phyloP scores from a whole-genome alignment of 2,888 invertebrate species.

The Ernsta delagoae region DNA sequence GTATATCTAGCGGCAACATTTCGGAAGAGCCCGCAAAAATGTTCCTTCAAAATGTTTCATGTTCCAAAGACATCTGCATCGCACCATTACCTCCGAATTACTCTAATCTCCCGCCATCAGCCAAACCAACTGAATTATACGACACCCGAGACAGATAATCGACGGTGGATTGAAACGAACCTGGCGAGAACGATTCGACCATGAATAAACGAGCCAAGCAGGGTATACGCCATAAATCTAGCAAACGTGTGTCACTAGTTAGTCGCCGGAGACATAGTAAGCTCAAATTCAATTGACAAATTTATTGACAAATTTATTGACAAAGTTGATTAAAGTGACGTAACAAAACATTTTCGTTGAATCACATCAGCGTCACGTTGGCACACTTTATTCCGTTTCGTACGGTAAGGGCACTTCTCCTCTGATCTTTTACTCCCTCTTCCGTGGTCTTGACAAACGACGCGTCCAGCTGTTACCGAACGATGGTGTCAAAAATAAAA shows the following conservation, averaged over 20 bases:
- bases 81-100: slow-evolving; percentile 20
- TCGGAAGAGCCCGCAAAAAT: neutral
- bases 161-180: slow-evolving; percentile 39
- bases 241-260: too few species aligned
- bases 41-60: neutral
- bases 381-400: too few species aligned
- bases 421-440: too few species aligned
- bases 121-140: slow-evolving; percentile 26
- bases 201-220: too few species aligned
- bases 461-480: slow-evolving; percentile 41
- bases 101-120: slow-evolving; percentile 19
- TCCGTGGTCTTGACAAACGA: slow-evolving; percentile 40
- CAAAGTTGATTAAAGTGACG: too few species aligned
- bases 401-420: too few species aligned
- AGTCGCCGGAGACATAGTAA: too few species aligned
- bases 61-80: neutral
- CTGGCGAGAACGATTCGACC: slow-evolving; percentile 41
- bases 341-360: too few species aligned
- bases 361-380: too few species aligned
- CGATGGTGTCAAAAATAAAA: slow-evolving; percentile 42
- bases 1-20: neutral
- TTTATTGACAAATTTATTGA: too few species aligned
- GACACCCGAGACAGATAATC: slow-evolving; percentile 36
- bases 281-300: too few species aligned
- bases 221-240: too few species aligned